phyloP scores from a whole-genome alignment of 2,113 vertebrate genomes.

The Pelmatolapia mariae region DNA sequence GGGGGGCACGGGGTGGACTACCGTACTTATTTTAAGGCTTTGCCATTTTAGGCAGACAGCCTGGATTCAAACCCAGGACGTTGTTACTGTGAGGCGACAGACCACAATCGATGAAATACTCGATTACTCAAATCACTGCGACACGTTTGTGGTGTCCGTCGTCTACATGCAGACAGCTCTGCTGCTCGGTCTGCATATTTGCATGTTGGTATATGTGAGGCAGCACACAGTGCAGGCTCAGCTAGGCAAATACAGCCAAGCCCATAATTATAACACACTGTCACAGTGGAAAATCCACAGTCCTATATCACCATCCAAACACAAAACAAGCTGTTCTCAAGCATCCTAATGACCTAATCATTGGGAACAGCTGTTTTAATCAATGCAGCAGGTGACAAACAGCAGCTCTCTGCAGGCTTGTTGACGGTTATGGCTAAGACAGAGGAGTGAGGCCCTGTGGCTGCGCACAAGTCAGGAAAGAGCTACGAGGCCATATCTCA shows the following conservation, averaged over 20 bases:
- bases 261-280: not conserved
- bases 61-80: not conserved
- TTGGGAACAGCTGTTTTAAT: not conserved
- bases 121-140: not conserved
- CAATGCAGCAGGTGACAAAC: not conserved
- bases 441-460: not conserved
- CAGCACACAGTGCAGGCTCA: not conserved
- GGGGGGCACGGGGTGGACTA: not conserved
- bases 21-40: not conserved
- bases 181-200: not conserved
- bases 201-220: not conserved
- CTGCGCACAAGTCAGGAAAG: not conserved
- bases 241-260: not conserved
- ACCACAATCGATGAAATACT: not conserved
- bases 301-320: not conserved
- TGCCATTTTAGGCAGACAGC: not conserved
- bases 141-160: not conserved
- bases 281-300: not conserved
- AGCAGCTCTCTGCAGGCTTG: not conserved
- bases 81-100: not conserved
- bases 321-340: not conserved
- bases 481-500: not conserved
- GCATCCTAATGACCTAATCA: not conserved
- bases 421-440: not conserved
- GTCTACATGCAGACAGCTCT: not conserved